Conservation (phyloP, 23 tunicate genomes). For the Styela clava region DNA sequence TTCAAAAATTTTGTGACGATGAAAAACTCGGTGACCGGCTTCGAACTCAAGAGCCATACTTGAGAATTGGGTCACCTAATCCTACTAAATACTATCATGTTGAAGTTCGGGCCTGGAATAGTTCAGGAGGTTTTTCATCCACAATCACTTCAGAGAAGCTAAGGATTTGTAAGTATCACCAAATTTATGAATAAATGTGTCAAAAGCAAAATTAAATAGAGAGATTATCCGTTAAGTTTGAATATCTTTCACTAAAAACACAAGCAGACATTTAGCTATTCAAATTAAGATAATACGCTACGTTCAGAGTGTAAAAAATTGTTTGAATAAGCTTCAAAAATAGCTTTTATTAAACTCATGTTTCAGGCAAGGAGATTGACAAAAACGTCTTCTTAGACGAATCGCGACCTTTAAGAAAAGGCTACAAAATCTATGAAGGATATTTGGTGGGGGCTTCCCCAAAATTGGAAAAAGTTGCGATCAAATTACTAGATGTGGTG, state of each 20-base stretch:
- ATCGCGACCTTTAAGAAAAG: neutral
- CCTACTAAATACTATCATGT: neutral
- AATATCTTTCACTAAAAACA: neutral
- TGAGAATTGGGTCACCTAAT: neutral
- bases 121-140: too few species aligned
- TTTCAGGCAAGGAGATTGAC: neutral
- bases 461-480: neutral
- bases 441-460: neutral
- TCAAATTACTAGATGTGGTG: neutral
- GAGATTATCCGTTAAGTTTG: neutral
- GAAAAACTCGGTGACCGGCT: too few species aligned
- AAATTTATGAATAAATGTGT: neutral
- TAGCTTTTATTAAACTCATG: too few species aligned
- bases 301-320: too few species aligned
- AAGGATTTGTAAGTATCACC: too few species aligned
- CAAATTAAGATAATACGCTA: too few species aligned
- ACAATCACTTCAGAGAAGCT: too few species aligned
- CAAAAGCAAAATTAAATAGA: too few species aligned
- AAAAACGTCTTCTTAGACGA: neutral
- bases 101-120: neutral
- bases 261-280: neutral
- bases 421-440: neutral
- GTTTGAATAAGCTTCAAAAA: too few species aligned
- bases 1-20: too few species aligned
- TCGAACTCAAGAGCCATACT: too few species aligned